Conservation (phyloP, 2,797 vertebrate species). For the Carcharodon carcharias region DNA sequence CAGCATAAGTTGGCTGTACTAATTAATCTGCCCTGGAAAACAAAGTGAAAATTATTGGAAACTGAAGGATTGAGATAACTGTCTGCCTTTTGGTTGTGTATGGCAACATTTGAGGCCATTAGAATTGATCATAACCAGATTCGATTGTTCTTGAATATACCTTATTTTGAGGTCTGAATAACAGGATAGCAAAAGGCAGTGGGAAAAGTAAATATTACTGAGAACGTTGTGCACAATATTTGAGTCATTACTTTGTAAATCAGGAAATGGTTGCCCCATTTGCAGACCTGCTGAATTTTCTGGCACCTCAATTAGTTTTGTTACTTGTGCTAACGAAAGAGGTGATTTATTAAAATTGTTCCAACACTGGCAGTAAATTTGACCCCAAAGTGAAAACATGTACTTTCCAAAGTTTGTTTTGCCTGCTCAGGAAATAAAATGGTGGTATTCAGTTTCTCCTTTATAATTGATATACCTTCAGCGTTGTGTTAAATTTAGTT, state of each 20-base stretch:
- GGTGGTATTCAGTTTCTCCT: neutral
- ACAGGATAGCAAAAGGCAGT: neutral
- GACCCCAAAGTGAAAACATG: neutral
- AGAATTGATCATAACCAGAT: neutral
- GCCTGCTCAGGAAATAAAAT: neutral
- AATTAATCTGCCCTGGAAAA: neutral
- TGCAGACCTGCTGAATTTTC: neutral
- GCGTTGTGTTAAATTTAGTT: neutral
- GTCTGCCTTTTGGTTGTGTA: neutral
- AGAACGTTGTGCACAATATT: neutral
- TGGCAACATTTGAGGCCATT: neutral
- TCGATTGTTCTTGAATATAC: neutral
- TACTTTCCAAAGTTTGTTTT: neutral
- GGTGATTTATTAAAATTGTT: neutral
- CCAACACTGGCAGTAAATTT: neutral
- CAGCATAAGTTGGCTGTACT: neutral
- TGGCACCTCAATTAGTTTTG: neutral
- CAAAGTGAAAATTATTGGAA: neutral
- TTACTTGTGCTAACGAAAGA: neutral
- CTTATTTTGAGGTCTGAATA: neutral
- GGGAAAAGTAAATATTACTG: neutral
- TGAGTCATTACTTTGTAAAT: neutral
- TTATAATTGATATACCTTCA: neutral
- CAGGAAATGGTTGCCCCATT: neutral
- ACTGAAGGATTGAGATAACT: neutral